Conservation (phyloP, 2,888 invertebrate species). For the Drosophila eohydei region DNA sequence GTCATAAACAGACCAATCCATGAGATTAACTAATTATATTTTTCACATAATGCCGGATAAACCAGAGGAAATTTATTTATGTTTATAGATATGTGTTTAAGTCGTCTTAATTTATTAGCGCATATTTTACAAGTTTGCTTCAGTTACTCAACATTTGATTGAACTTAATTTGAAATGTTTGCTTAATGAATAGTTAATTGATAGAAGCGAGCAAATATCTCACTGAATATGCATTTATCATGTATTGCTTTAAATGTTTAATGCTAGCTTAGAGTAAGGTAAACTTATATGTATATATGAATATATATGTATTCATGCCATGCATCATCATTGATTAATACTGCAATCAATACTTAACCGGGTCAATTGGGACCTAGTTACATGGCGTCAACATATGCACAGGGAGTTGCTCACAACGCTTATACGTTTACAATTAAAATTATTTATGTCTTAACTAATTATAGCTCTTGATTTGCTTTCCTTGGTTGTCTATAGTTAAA, state of each 20-base stretch:
- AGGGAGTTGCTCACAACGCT: constrained; percentile 56
- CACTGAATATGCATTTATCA: constrained; percentile 12
- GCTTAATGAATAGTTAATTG: constrained; percentile 19
- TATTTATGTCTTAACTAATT: constrained; percentile 21
- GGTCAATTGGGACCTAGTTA: constrained; percentile 18
- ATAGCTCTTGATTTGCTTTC: constrained; percentile 14
- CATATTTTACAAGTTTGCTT: constrained; percentile 36
- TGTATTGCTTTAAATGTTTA: constrained; percentile 52
- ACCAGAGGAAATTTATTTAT: neutral
- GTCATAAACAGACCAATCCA: too few species aligned
- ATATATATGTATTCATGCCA: constrained; percentile 47
- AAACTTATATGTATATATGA: neutral
- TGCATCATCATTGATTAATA: constrained; percentile 51
- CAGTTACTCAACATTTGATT: constrained; percentile 18
- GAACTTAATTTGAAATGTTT: constrained; percentile 23
- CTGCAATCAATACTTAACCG: constrained; percentile 49
- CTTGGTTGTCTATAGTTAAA: constrained; percentile 1
- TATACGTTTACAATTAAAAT: constrained; percentile 33
- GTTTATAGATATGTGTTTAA: constrained; percentile 10
- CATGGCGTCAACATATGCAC: constrained; percentile 42
- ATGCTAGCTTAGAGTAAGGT: constrained; percentile 46
- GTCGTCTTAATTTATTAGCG: constrained; percentile 54
- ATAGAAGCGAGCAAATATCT: constrained; percentile 33
- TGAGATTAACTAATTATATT: too few species aligned
- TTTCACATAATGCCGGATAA: too few species aligned